Base-by-base conservation (phyloP, 2,797 vertebrate species). In the Enteromius radiatus region DNA sequence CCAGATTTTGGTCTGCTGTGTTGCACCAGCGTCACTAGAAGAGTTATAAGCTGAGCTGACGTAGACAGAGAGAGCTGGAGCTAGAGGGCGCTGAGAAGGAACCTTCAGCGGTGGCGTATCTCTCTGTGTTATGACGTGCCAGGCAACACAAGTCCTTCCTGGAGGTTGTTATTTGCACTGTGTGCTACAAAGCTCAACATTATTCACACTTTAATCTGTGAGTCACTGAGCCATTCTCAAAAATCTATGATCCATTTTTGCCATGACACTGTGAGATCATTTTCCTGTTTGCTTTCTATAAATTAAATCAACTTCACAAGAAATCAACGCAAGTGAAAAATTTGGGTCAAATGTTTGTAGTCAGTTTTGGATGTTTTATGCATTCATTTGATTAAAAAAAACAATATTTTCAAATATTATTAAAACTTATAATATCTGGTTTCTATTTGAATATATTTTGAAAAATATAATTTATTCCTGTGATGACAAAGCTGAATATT, bases 11-110 rank as follows among this genome's bases (percentile, higher is more conserved):
- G 2, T 45, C 49, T 68, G 74, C 74, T 56, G 73, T 36, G 28
- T 23, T 49, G 59, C n/a, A 19, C 6, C 12, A 75, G 21, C 64
- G 28, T 76, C 81, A 68, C 33, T 21, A 17, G 49, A 75, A 59
- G 73, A 69, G 64, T 61, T 69, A 82, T 33, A 67, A 56, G 7
- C 67, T 28, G 43, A 49, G 43, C 76, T 74, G 77, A 78, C 59
- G 6, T 26, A 68, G 47, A 26, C 79, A 81, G 68, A 73, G 65
- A 43, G 56, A 75, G 45, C 14, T 61, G 28, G 61, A 71, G 81
- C 31, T 21, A 80, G 76, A 76, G 33, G 64, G 31, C 8, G 45
- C 70, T 52, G 63, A 21, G 26, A 86, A 52, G 49, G 54, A 45
- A 67, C 31, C 71, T 75, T 73, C 14, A 26, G 28, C 19, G 52